Evolutionary conservation across 2,888 invertebrate genomes (phyloP), one percentile per base, ranked within the genome.

Genomic region (Scaptomyza caliginosa): DNA sequence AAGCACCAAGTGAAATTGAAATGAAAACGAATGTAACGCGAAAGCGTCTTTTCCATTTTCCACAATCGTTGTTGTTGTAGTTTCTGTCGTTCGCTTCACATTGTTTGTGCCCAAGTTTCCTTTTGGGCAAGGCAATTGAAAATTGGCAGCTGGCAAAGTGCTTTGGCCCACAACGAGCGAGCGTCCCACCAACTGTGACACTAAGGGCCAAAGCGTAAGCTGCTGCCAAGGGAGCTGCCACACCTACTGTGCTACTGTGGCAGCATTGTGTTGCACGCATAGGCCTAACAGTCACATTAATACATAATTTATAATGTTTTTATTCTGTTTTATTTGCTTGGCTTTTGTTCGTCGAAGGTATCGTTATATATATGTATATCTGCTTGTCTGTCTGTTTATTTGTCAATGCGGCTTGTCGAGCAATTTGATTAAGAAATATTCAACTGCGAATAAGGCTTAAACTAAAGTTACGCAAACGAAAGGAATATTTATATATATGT

Each of bases 291-390:
- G 89, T 72, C 86, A 88, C 88, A 86, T 88, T 88, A 88, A 86
- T 86, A 88, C 88, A 83, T 86, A 81, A 86, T 88, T 75, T 81
- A 84, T 88, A 86, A 86, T 88, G 82, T 86, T 80, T 78, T 77
- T 69, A 79, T 85, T 72, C 66, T 50, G 68, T 81, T 69, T 68
- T 77, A 58, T 69, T 73, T 66, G 62, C 34, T 57, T 67, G 17
- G 50, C 30, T 24, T 24, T 32, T 10, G n/a, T 21, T 13, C 4
- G 26, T 13, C 19, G 30, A 16, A 45, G 19, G 28, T 36, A 39
- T 30, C 38, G 42, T 40, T 49, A 46, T 39, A 10, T 2, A 1
- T 59, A 28, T 16, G 5, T 38, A 13, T 16, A 5, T 43, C 2
- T 11, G 10, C 23, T 4, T 13, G 13, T 16, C 10, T 10, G n/a